Percentiles rank a stretch among this genome's conserved stretches.
These are phyloP conservation scores for Ancistrus triradiatus DNA, from an alignment of 2,113 vertebrate species.

Conservation along the genomic window DNA sequence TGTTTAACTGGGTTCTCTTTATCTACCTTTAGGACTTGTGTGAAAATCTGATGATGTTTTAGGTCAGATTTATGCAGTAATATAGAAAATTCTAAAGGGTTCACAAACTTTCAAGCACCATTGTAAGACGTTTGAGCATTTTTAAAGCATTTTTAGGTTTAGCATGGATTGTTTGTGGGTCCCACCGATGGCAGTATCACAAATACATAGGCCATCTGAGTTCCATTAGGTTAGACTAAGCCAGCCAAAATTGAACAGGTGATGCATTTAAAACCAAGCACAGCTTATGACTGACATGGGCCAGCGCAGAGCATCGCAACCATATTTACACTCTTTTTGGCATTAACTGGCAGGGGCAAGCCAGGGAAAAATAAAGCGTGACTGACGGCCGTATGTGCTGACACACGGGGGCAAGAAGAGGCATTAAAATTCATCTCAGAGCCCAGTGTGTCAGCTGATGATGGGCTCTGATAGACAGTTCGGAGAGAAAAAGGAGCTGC, in stretches of 20 bases:
- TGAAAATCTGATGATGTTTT: no score
- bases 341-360: slow-evolving; percentile 34
- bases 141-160: no score
- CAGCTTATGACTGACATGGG: slow-evolving; percentile 25
- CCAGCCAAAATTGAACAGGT: not conserved
- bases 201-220: no score
- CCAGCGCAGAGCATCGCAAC: slow-evolving; percentile 22
- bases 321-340: slow-evolving; percentile 28
- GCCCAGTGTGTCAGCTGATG: slow-evolving; percentile 29
- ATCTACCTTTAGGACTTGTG: no score
- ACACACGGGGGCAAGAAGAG: slow-evolving; percentile 30
- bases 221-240: no score
- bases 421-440: slow-evolving; percentile 33
- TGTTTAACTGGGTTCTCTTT: no score
- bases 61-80: no score
- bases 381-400: slow-evolving; percentile 26
- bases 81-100: no score
- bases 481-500: not conserved
- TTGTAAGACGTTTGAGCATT: no score
- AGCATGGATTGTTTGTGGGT: no score
- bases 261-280: slow-evolving; percentile 2
- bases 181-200: no score
- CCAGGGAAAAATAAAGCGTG: slow-evolving; percentile 26
- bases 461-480: slow-evolving; percentile 41
- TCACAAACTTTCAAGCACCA: no score